Evolutionary conservation across 2,113 vertebrate genomes (phyloP).

Genomic region (Cebidichthys violaceus): DNA sequence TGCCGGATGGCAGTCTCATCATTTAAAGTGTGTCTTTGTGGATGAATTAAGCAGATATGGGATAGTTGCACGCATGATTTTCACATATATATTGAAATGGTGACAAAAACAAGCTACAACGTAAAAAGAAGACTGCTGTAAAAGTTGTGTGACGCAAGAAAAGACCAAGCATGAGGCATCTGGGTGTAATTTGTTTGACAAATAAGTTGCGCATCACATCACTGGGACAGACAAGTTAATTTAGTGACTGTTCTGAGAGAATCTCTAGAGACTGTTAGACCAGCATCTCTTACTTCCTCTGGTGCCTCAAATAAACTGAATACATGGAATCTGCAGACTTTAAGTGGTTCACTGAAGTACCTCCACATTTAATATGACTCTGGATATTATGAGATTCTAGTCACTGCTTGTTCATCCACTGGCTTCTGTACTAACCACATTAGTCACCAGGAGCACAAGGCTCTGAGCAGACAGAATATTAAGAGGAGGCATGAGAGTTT

Average conservation of each 20-base stretch:
- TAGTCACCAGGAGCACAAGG: slow-evolving; percentile 53
- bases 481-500: slow-evolving; percentile 35
- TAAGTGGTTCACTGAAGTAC: slow-evolving; percentile 21
- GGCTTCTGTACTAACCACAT: slow-evolving; percentile 37
- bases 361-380: slow-evolving; percentile 19
- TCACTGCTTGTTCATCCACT: slow-evolving; percentile 30
- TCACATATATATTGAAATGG: not conserved
- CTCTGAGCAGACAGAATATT: slow-evolving; percentile 57
- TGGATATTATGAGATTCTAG: slow-evolving; percentile 32
- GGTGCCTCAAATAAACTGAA: slow-evolving; percentile 25
- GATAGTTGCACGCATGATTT: not conserved
- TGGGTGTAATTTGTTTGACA: slow-evolving; percentile 49
- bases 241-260: slow-evolving; percentile 45
- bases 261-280: slow-evolving; percentile 9
- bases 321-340: slow-evolving; percentile 22
- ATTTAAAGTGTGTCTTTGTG: not conserved
- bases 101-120: not conserved
- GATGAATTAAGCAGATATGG: not conserved
- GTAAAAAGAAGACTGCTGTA: not conserved
- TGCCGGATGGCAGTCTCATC: not conserved
- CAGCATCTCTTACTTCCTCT: slow-evolving; percentile 26
- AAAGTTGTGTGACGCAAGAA: slow-evolving; percentile 16
- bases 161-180: slow-evolving; percentile 20
- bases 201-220: slow-evolving; percentile 50
- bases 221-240: slow-evolving; percentile 29